These are phyloP conservation scores for Muscicapa striata DNA, from an alignment of 2,797 vertebrate species.

Conservation along the genomic window DNA sequence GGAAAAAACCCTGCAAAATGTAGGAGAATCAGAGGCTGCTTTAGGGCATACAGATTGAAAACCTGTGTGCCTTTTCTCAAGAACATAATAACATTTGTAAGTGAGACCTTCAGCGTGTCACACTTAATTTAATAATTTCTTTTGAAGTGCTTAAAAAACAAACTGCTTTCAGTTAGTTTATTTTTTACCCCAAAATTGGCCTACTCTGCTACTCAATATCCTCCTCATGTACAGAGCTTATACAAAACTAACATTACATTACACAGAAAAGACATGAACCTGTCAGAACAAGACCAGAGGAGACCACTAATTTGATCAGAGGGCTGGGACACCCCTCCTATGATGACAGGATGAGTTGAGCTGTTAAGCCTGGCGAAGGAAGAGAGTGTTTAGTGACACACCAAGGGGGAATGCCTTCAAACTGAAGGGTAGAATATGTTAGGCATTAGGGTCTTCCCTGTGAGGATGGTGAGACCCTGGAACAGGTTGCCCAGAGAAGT, in stretches of 20 bases:
- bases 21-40: not conserved
- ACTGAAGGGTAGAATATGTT: not conserved
- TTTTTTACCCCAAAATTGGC: not conserved
- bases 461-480: not conserved
- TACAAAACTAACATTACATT: not conserved
- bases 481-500: not conserved
- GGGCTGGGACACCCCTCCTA: not conserved
- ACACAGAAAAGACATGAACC: not conserved
- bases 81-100: slow-evolving; percentile 7
- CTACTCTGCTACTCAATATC: not conserved
- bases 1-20: not conserved
- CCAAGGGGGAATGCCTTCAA: not conserved
- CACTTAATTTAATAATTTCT: slow-evolving; percentile 17
- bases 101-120: not conserved
- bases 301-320: not conserved
- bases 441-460: not conserved
- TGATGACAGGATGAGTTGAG: not conserved
- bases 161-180: slow-evolving; percentile 15
- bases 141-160: slow-evolving; percentile 29
- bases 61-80: slow-evolving; percentile 25
- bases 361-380: not conserved
- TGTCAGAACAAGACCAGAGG: not conserved
- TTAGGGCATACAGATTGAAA: not conserved
- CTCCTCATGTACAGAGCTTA: not conserved
- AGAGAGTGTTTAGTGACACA: not conserved